A percentile compares a stretch with the other conserved stretches of the same genome.
Conservation (phyloP, 2,113 vertebrate species). For the Corythornis vintsioides region DNA sequence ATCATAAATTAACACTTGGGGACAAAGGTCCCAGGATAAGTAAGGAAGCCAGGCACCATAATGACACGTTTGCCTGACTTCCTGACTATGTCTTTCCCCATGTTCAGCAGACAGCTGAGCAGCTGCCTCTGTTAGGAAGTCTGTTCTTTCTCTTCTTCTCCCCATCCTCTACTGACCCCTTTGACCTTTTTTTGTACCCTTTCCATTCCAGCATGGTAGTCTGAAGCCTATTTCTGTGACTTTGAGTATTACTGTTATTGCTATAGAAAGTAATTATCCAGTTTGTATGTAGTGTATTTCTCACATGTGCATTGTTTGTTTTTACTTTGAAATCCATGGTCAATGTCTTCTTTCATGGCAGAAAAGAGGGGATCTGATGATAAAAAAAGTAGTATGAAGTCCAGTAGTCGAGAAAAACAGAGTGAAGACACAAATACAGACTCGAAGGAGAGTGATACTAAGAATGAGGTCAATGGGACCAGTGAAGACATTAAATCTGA, state of each 20-base stretch:
- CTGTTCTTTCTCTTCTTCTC: not conserved
- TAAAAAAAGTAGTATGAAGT: conserved; percentile 90
- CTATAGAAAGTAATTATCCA: conserved; percentile 2
- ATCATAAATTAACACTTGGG: not conserved
- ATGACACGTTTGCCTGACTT: not conserved
- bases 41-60: conserved; percentile 39
- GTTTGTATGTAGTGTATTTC: conserved; percentile 33
- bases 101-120: not conserved
- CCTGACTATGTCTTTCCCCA: not conserved
- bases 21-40: not conserved
- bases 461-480: conserved; percentile 95
- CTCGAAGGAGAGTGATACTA: conserved; percentile 90
- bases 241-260: not conserved
- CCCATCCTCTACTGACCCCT: not conserved
- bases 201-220: conserved; percentile 22
- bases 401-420: conserved; percentile 90
- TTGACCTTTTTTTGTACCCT: not conserved
- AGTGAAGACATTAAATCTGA: conserved; percentile 98
- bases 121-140: not conserved
- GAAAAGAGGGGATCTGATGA: conserved; percentile 94
- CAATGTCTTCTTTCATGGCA: conserved; percentile 83
- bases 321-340: conserved; percentile 79
- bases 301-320: conserved; percentile 67
- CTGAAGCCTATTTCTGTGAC: conserved; percentile 13
- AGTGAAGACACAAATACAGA: conserved; percentile 86